Evolutionary conservation across 2,888 invertebrate species (phyloP).

Genomic region (Protonemura montana): DNA sequence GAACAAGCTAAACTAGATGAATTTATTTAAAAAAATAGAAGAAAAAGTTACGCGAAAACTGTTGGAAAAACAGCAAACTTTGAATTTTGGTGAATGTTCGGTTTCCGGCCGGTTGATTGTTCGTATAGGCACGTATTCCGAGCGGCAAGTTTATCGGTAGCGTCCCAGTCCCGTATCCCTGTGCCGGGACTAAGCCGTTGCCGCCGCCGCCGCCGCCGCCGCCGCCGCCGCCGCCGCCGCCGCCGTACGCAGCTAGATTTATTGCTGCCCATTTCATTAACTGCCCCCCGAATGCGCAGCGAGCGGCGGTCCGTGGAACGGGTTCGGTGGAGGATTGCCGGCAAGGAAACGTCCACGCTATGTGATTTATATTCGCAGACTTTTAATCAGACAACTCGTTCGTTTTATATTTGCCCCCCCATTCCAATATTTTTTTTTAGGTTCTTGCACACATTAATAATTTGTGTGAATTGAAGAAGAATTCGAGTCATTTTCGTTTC

Average conservation of each 20-base stretch:
- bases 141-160: neutral
- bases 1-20: neutral
- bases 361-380: neutral
- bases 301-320: too few species aligned
- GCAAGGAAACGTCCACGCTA: neutral
- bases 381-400: neutral
- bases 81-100: neutral
- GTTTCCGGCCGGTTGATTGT: neutral
- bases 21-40: too few species aligned
- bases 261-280: neutral
- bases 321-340: too few species aligned
- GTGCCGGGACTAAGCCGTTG: too few species aligned
- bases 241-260: neutral
- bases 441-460: neutral
- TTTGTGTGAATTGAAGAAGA: neutral
- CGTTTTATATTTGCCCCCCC: neutral
- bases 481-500: neutral
- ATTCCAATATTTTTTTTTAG: neutral
- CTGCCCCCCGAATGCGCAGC: neutral
- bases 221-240: too few species aligned
- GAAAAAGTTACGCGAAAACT: neutral
- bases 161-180: neutral
- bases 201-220: too few species aligned
- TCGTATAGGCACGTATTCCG: neutral
- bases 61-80: neutral